phyloP scores from a whole-genome alignment of 2,797 vertebrate species.

The Intellagama lesueurii region DNA sequence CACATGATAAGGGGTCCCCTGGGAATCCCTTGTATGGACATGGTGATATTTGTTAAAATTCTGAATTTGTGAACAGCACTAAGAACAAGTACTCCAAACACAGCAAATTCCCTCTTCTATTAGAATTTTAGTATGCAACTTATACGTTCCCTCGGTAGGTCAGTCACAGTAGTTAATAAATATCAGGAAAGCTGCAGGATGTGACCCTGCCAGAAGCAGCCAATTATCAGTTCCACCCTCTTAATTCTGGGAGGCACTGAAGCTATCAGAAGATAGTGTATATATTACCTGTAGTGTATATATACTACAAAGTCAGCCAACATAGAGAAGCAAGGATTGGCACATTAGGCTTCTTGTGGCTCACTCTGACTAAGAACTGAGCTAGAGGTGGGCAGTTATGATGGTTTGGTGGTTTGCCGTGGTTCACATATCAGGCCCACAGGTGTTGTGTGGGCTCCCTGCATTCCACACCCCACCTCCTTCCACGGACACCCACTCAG shows the following conservation, averaged over 20 bases:
- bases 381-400: too few relatives aligned
- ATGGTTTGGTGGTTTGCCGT: too few relatives aligned
- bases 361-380: not conserved
- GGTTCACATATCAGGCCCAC: too few relatives aligned
- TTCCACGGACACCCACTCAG: too few relatives aligned
- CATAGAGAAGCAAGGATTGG: not conserved
- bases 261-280: not conserved
- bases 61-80: not conserved
- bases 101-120: too few relatives aligned
- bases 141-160: not conserved
- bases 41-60: not conserved
- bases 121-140: not conserved
- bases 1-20: too few relatives aligned
- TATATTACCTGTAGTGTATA: not conserved
- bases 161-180: not conserved
- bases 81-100: not conserved
- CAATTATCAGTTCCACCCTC: not conserved
- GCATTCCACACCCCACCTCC: too few relatives aligned
- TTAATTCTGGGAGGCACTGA: not conserved
- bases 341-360: not conserved
- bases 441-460: too few relatives aligned
- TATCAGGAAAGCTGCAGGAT: not conserved
- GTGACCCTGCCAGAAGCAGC: not conserved
- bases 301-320: too few relatives aligned
- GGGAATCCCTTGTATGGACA: too few relatives aligned